Base-by-base conservation (phyloP, 1,140 invertebrate genomes). In the Hesperophylax magnus region DNA sequence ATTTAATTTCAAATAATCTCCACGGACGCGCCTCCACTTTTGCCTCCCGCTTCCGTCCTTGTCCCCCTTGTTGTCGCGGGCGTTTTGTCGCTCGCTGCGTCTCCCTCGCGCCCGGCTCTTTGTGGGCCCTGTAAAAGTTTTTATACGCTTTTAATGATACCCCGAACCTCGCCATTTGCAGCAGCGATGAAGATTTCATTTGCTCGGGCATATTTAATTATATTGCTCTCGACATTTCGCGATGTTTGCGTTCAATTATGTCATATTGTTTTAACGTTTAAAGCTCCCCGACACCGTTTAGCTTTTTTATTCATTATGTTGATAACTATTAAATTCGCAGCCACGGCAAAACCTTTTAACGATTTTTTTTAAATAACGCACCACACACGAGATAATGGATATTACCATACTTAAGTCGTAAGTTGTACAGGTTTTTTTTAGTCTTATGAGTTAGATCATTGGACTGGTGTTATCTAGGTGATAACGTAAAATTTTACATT, bases 1-100 rank as follows among this genome's bases (percentile, higher is more conserved):
- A 84, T 84, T 84, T 84, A 78, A 84, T 84, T 84, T 84, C 80
- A 80, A 81, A 84, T 83, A 83, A 83, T 83, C 82, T 83, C 79
- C 77, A 72, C 79, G 15, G 52, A 52, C 47, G 22, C 61, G 52
- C 61, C 52, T 69, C 52, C 61, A 17, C 61, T 54, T 31, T 27
- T 53, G 14, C 63, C 63, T 60, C 63, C 18, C 24, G 20, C 60
- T n/a, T 61, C 52, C 27, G 39, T 65, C 77, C 63, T 65, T 69
- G 22, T 67, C 24, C 20, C 63, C 24, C 63, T 60, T 17, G 18
- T 76, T 76, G 34, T 54, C 39, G 39, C 39, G 9, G 39, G n/a
- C 67, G 34, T 52, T 78, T 75, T 72, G 56, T 56, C 61, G 22
- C 61, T 18, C 65, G 24, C 76, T 60, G 24, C 72, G 52, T 60